Percentiles rank a stretch among this genome's conserved stretches.
Conservation (phyloP, 2,113 vertebrate species). For the Epinephelus moara region DNA sequence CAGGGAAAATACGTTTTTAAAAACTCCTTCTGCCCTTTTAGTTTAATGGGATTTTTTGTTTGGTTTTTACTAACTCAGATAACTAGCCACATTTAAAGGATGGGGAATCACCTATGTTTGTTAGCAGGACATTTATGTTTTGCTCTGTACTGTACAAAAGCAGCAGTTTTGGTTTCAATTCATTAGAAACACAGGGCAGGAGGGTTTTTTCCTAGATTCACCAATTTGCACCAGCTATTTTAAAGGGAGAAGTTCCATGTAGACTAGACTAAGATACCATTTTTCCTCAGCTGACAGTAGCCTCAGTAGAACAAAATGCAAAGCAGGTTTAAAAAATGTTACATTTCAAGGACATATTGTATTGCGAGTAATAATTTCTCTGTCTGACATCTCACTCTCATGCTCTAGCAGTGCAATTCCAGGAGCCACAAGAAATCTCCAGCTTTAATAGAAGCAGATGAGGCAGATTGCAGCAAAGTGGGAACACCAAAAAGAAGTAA, state of each 20-base stretch:
- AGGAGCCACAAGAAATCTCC: constrained; percentile 17
- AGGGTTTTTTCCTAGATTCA: background rate
- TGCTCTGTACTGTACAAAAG: background rate
- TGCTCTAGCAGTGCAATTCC: constrained; percentile 9
- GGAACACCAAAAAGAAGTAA: constrained; percentile 25
- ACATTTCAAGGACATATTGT: constrained; percentile 11
- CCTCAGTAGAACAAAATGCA: background rate
- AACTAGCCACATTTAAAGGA: background rate
- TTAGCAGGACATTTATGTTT: background rate
- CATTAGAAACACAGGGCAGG: too few species aligned
- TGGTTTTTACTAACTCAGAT: background rate
- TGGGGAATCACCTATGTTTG: background rate
- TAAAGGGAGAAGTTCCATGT: background rate
- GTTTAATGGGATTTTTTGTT: background rate
- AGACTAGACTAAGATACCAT: background rate
- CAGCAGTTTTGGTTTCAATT: too few species aligned
- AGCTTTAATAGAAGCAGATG: constrained; percentile 39
- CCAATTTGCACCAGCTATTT: background rate
- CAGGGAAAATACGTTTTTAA: constrained; percentile 6
- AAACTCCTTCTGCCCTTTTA: background rate
- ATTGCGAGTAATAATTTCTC: constrained; percentile 20
- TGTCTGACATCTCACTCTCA: constrained; percentile 20
- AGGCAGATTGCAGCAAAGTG: constrained; percentile 21
- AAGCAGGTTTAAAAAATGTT: constrained; percentile 5
- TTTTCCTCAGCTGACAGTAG: background rate